Evolutionary conservation across 2,888 invertebrate genomes (phyloP), one percentile per base, ranked within the genome.

Genomic region (Himalopsyche tibetana): DNA sequence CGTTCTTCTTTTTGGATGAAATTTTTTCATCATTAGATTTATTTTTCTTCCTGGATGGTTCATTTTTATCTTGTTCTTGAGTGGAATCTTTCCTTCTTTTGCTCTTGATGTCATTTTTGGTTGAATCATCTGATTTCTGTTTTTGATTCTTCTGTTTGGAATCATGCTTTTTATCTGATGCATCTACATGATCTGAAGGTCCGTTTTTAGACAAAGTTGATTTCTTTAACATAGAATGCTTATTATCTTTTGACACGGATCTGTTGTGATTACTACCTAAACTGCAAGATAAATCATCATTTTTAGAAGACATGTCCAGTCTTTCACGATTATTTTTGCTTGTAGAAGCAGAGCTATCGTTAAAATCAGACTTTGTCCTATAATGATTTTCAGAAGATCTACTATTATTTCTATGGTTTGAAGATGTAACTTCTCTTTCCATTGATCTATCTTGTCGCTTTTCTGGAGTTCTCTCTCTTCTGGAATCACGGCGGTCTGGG

Each of bases 1-100:
- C 91, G 89, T 88, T 91, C 91, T 89, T 90, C 90, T 89, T 90
- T 89, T 88, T 90, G 91, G 89, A 92, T 91, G 87, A 89, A 81
- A 87, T 86, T 89, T 91, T 86, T 90, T 90, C 84, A 90, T 91
- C 69, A 38, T 55, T 51, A 19, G 82, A 82, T 38, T 82, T 86
- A 74, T 85, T 83, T 84, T 90, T 89, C 89, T 89, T 91, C 89
- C 89, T 90, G 40, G 90, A 90, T 87, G 90, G 88, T 86, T 89
- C 91, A 84, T 90, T 89, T 56, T 89, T 89, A 85, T 86, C 89
- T 82, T 88, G 88, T 84, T 42, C 86, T 36, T 84, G 85, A 45
- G 87, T 83, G 15, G 85, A 80, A 36, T 88, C 85, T 51, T 85
- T 87, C 38, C 88, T 88, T 80, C 87, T 89, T 45, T 83, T 84